Conservation (phyloP, 1,140 invertebrate species). For the Eriosoma lanigerum region DNA sequence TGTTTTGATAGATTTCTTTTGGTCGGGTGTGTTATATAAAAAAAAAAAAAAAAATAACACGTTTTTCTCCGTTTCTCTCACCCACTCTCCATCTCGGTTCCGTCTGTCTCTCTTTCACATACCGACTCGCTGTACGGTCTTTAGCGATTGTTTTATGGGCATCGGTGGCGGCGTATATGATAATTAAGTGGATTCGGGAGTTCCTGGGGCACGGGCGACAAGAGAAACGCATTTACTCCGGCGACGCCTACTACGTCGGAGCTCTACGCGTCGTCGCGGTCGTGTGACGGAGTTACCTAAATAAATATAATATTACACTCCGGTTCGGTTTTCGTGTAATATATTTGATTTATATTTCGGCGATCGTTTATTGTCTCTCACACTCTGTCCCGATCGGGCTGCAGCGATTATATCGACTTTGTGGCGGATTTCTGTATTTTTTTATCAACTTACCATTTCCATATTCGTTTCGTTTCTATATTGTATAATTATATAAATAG, state of each 20-base stretch:
- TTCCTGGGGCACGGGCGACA: slow-evolving; percentile 25
- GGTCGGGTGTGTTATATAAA: neutral
- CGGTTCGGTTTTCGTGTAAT: neutral
- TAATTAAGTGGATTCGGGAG: slow-evolving; percentile 50
- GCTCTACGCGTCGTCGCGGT: neutral
- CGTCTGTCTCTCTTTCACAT: neutral
- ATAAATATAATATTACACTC: too few species aligned
- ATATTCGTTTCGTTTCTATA: too few species aligned
- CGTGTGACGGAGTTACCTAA: too few species aligned
- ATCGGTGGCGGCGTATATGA: slow-evolving; percentile 2
- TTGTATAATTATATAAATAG: too few species aligned
- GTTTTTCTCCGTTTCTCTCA: slow-evolving; percentile 28
- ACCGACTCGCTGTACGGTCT: neutral
- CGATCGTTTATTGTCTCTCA: neutral
- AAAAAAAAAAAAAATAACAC: too few species aligned
- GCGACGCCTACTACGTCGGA: slow-evolving; percentile 26
- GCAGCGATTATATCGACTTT: neutral
- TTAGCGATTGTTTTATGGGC: slow-evolving; percentile 38
- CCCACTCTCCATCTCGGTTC: too few species aligned
- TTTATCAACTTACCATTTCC: too few species aligned
- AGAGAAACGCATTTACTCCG: slow-evolving; percentile 47
- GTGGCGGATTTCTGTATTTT: too few species aligned
- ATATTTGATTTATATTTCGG: slow-evolving; percentile 4
- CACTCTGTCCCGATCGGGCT: neutral
- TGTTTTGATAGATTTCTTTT: slow-evolving; percentile 42